Conservation (phyloP, 2,113 vertebrate genomes). For the Alligator mississippiensis region DNA sequence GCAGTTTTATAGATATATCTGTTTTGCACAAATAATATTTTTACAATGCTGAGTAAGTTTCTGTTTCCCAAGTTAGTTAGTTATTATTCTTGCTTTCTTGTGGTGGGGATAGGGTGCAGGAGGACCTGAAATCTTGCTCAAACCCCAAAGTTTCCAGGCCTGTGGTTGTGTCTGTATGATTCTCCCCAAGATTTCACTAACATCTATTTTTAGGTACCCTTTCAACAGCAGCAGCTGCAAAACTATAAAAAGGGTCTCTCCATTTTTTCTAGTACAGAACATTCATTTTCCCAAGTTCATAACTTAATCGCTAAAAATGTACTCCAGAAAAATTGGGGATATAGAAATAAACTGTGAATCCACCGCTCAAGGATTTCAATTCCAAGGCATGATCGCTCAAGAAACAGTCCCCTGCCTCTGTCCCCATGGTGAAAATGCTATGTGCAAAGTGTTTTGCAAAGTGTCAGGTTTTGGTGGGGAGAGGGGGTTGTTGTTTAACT, state of each 20-base stretch:
- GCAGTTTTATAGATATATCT: not conserved
- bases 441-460: too few relatives aligned
- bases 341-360: not conserved
- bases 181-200: not conserved
- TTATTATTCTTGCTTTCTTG: too few relatives aligned
- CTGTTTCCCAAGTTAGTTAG: too few relatives aligned
- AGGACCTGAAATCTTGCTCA: too few relatives aligned
- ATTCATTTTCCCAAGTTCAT: not conserved
- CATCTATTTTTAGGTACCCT: not conserved
- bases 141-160: too few relatives aligned
- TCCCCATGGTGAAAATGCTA: too few relatives aligned
- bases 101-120: too few relatives aligned
- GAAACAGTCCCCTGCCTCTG: not conserved
- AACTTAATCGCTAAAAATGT: not conserved
- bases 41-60: too few relatives aligned
- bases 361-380: not conserved
- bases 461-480: too few relatives aligned
- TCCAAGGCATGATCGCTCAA: not conserved
- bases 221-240: not conserved
- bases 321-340: not conserved
- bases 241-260: not conserved
- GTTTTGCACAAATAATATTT: not conserved
- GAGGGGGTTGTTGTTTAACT: not conserved
- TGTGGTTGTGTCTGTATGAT: too few relatives aligned
- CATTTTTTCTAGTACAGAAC: not conserved